Percentiles rank a stretch among this genome's conserved stretches.
These are phyloP conservation scores for Stercorarius parasiticus DNA, from an alignment of 2,113 vertebrate genomes.

Conservation along the genomic window DNA sequence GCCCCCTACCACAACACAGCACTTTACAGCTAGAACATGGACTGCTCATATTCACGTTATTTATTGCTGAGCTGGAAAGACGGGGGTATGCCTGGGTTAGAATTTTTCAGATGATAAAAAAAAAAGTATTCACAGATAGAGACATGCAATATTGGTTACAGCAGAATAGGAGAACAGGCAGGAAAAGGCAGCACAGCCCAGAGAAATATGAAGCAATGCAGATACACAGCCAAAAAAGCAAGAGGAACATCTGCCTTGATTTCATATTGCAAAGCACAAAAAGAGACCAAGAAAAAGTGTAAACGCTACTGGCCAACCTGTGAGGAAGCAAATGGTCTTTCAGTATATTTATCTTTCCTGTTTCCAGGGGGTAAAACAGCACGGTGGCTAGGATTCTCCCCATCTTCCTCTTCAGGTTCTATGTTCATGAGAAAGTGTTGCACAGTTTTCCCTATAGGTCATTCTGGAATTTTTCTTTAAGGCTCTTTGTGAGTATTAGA, in stretches of 20 bases:
- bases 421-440: neutral
- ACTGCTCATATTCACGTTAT: neutral
- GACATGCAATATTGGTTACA: neutral
- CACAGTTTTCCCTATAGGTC: neutral
- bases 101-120: neutral
- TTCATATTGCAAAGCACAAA: neutral
- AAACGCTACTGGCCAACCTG: neutral
- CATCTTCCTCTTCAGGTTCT: neutral
- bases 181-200: neutral
- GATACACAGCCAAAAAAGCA: neutral
- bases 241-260: neutral
- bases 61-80: neutral
- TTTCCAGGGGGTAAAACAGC: neutral
- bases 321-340: neutral
- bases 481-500: neutral
- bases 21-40: neutral
- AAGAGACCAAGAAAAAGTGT: neutral
- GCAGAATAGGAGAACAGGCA: neutral
- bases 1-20: neutral
- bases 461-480: neutral
- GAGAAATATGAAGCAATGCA: neutral
- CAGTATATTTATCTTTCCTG: neutral
- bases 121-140: neutral
- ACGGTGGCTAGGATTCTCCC: neutral
- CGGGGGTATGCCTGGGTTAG: neutral